A percentile compares a stretch with the other conserved stretches of the same genome.
Evolutionary conservation across 1,140 invertebrate genomes (phyloP).

Genomic region (Gonioctena quinquepunctata): DNA sequence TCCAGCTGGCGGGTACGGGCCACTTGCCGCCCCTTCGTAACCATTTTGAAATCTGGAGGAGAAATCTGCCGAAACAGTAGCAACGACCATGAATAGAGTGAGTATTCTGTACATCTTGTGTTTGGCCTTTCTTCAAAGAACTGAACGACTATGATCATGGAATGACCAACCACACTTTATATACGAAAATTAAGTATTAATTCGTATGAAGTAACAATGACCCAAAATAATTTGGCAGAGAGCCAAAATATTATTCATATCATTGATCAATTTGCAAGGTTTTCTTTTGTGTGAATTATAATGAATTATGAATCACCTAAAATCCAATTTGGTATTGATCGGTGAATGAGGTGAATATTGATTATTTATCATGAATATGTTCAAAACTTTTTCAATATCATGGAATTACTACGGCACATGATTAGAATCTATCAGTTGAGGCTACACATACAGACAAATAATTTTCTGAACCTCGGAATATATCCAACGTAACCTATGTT

Average conservation of each 20-base stretch:
- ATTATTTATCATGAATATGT: no score
- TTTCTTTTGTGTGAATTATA: not conserved
- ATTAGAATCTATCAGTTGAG: no score
- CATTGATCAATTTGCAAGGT: not conserved
- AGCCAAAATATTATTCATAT: not conserved
- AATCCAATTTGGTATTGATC: not conserved
- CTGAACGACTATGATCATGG: not conserved
- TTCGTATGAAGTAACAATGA: not conserved
- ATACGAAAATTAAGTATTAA: not conserved
- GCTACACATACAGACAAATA: no score
- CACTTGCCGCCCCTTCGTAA: not conserved
- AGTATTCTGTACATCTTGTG: not conserved
- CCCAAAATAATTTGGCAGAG: not conserved
- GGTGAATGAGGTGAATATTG: not conserved
- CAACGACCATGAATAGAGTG: not conserved
- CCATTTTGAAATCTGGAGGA: no score
- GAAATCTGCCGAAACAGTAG: not conserved
- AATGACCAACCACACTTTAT: not conserved
- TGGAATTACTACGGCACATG: no score
- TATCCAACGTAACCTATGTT: no score
- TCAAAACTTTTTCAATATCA: no score
- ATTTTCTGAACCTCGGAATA: no score
- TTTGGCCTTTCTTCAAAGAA: not conserved
- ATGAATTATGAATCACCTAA: not conserved
- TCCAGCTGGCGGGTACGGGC: constrained; percentile 1